Conservation (phyloP, 2,888 invertebrate genomes). For the Steromphala cineraria region DNA sequence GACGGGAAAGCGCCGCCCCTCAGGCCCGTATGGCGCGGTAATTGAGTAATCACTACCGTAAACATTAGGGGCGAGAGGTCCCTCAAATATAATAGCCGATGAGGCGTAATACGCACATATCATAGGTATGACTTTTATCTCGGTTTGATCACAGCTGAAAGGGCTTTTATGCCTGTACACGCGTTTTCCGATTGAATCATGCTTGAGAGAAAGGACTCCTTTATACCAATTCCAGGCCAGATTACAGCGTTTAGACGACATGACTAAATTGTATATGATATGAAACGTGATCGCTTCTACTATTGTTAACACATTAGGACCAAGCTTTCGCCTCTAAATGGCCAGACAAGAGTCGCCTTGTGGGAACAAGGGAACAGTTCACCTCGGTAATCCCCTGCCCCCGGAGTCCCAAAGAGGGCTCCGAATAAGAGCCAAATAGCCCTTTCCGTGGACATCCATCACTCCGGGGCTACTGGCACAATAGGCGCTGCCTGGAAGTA, state of each 20-base stretch:
- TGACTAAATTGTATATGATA: slow-evolving; percentile 18
- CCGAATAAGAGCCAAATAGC: no score
- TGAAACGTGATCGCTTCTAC: slow-evolving; percentile 3
- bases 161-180: slow-evolving; percentile 11
- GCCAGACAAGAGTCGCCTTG: slow-evolving; percentile 11
- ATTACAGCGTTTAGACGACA: slow-evolving; percentile 13
- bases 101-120: slow-evolving; percentile 20
- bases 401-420: neutral
- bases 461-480: neutral
- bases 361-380: neutral
- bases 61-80: neutral
- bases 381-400: neutral
- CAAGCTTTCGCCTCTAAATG: neutral
- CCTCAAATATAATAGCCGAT: slow-evolving; percentile 7
- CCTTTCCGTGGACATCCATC: slow-evolving; percentile 5
- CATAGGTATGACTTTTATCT: slow-evolving; percentile 5
- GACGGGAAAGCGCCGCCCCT: neutral
- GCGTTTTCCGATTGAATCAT: slow-evolving; percentile 12
- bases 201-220: slow-evolving; percentile 6
- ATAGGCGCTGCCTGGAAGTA: neutral
- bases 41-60: slow-evolving; percentile 15
- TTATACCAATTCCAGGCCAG: slow-evolving; percentile 12
- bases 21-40: neutral
- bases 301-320: slow-evolving; percentile 1
- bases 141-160: neutral